Conservation (phyloP, 2,113 vertebrate species). For the Tautogolabrus adspersus region DNA sequence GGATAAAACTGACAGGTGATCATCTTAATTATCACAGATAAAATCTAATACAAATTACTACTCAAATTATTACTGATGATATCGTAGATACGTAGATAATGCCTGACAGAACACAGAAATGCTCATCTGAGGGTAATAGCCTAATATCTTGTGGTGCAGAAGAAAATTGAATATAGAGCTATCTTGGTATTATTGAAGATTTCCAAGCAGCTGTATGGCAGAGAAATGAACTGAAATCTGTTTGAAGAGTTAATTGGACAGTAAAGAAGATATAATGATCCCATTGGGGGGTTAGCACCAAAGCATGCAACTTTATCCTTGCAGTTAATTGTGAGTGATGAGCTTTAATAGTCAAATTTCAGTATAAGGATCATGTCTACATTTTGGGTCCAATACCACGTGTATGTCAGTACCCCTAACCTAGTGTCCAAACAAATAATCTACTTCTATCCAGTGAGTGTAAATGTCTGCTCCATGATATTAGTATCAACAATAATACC, state of each 20-base stretch:
- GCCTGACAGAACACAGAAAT: conserved; percentile 26
- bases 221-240: background rate
- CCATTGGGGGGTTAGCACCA: background rate
- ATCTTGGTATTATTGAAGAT: background rate
- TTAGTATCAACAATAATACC: no score
- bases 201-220: background rate
- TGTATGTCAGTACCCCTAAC: background rate
- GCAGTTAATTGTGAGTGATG: background rate
- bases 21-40: conserved; percentile 38
- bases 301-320: background rate
- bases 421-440: no score
- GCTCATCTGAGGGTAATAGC: conserved; percentile 11
- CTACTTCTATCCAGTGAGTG: no score
- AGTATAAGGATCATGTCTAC: background rate
- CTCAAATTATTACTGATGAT: conserved; percentile 38
- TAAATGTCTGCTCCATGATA: no score
- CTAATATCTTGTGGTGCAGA: conserved; percentile 1
- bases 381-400: background rate
- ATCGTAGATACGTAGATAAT: conserved; percentile 3
- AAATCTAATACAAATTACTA: conserved; percentile 33
- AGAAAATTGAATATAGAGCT: conserved; percentile 31
- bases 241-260: background rate
- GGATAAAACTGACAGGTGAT: background rate
- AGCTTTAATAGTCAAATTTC: background rate
- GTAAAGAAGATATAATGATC: background rate